phyloP scores from a whole-genome alignment of 2,888 invertebrate genomes.

The Neoscelio sp. region DNA sequence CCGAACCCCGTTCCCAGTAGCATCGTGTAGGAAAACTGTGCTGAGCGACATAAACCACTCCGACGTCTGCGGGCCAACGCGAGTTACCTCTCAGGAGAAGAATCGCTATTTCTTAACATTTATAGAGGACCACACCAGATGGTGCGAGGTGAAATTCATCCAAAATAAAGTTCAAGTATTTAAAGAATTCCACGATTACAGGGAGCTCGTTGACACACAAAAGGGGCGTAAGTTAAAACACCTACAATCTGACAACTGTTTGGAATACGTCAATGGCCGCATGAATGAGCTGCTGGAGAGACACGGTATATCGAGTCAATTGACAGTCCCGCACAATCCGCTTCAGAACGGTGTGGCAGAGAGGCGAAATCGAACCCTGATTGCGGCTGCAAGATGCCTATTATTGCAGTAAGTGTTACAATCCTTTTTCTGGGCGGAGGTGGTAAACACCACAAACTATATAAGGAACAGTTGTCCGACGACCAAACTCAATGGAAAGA shows the following conservation, averaged over 20 bases:
- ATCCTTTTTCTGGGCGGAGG: too few relatives aligned
- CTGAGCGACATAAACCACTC: not conserved
- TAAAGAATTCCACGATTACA: not conserved
- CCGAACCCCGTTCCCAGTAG: not conserved
- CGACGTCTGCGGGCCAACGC: conserved; percentile 9
- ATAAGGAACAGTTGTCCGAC: conserved; percentile 70
- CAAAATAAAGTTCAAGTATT: not conserved
- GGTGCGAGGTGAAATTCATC: not conserved
- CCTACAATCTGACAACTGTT: conserved; percentile 46
- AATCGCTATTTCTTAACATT: too few relatives aligned
- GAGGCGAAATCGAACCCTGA: too few relatives aligned
- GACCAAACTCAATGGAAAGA: conserved; percentile 32
- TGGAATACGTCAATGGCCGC: conserved; percentile 39
- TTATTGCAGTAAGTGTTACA: conserved; percentile 63
- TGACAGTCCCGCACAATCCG: conserved; percentile 68
- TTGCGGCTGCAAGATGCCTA: conserved; percentile 70
- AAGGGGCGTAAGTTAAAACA: conserved; percentile 30
- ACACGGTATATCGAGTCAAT: conserved; percentile 67
- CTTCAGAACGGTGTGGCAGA: conserved; percentile 74
- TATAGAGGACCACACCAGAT: too few relatives aligned
- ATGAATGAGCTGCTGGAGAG: conserved; percentile 55
- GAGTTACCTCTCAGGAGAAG: too few relatives aligned
- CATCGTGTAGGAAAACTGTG: not conserved
- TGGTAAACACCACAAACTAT: conserved; percentile 68
- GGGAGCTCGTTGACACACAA: conserved; percentile 24